These are phyloP conservation scores for Xylophagus ater DNA, from an alignment of 2,888 invertebrate species.

Conservation along the genomic window DNA sequence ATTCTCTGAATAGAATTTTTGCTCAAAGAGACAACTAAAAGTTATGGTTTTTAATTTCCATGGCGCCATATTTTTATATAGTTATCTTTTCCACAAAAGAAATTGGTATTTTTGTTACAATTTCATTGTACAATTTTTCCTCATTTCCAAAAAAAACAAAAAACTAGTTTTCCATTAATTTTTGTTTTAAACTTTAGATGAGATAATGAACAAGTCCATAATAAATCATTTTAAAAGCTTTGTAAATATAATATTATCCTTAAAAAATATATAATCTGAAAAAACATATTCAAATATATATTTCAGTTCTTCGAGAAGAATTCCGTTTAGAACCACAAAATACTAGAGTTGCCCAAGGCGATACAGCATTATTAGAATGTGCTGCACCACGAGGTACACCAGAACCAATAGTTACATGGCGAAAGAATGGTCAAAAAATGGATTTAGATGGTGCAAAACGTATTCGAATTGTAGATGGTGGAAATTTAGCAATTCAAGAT, in stretches of 20 bases:
- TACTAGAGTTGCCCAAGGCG: conserved; percentile 72
- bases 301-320: conserved; percentile 75
- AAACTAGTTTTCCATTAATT: too few species aligned
- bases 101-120: too few species aligned
- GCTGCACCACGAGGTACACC: conserved; percentile 81
- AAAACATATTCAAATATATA: conserved; percentile 15
- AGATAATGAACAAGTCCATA: too few species aligned
- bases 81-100: too few species aligned
- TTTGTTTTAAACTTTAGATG: too few species aligned
- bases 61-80: too few species aligned
- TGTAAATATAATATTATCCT: too few species aligned
- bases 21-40: conserved; percentile 10
- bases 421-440: conserved; percentile 69
- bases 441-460: conserved; percentile 57
- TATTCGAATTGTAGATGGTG: conserved; percentile 65
- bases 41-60: conserved; percentile 14
- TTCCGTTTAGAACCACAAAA: conserved; percentile 77
- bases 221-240: too few species aligned
- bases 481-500: conserved; percentile 70
- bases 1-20: conserved; percentile 10
- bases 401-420: conserved; percentile 78
- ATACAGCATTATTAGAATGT: conserved; percentile 75
- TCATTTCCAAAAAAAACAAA: too few species aligned
- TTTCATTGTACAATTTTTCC: too few species aligned
- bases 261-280: too few species aligned